Percentiles rank a stretch among this genome's conserved stretches.
Evolutionary conservation across 1,140 invertebrate genomes (phyloP).

Genomic region (Dolichoris vasculosae): DNA sequence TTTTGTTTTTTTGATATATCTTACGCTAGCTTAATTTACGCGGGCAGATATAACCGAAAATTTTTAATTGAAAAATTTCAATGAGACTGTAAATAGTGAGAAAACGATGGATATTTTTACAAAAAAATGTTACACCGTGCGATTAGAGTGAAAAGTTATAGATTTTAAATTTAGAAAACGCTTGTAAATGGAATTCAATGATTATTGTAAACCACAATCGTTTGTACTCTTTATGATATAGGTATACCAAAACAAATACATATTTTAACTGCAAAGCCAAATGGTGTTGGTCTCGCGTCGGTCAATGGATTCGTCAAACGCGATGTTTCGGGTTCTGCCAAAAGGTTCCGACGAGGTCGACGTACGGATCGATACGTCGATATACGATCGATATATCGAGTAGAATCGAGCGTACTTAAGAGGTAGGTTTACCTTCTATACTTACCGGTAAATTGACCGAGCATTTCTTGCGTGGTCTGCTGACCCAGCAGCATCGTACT

Average conservation of each 20-base stretch:
- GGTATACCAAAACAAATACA: background rate
- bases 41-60: background rate
- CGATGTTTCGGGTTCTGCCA: background rate
- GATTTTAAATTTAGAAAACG: background rate
- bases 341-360: background rate
- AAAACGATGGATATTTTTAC: background rate
- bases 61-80: background rate
- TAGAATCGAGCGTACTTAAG: background rate
- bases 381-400: background rate
- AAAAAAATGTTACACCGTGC: no score
- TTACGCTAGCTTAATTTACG: background rate
- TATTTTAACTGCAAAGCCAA: background rate
- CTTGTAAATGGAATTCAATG: background rate
- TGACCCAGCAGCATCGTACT: constrained; percentile 72
- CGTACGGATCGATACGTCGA: background rate
- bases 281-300: background rate
- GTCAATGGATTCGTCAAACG: constrained; percentile 9
- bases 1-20: background rate
- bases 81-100: background rate
- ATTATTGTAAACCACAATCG: background rate
- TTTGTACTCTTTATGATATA: no score
- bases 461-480: constrained; percentile 72
- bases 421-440: background rate
- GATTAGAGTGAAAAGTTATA: no score
- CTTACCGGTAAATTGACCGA: constrained; percentile 70